Percentiles rank a stretch among this genome's conserved stretches.
phyloP scores from a whole-genome alignment of 30 jellyfish, hydroid and myxozoan species.

The Haliclystus octoradiatus region DNA sequence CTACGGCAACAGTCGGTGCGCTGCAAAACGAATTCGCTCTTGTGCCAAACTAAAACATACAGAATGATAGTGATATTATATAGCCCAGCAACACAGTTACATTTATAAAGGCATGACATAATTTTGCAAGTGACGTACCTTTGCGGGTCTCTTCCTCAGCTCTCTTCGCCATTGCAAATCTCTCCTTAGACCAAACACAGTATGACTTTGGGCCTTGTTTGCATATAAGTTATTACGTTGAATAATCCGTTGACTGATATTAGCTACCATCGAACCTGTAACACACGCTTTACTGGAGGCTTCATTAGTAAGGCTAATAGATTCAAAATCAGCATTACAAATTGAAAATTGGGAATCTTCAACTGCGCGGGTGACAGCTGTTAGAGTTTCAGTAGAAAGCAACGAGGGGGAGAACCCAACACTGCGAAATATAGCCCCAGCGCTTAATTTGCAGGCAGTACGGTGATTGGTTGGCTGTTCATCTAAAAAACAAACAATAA shows the following conservation, averaged over 20 bases:
- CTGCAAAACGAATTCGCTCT: constrained; percentile 50
- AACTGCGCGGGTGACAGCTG: too few species aligned
- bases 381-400: constrained; percentile 22
- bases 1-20: constrained; percentile 87
- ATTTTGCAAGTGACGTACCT: constrained; percentile 26
- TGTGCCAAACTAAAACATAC: constrained; percentile 51
- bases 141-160: constrained; percentile 56
- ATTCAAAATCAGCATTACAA: too few species aligned
- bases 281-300: too few species aligned
- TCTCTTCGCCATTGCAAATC: constrained; percentile 67
- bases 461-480: too few species aligned
- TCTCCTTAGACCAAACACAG: constrained; percentile 59
- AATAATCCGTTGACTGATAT: constrained; percentile 24
- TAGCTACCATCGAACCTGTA: constrained; percentile 64
- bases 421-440: constrained; percentile 39
- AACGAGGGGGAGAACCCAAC: constrained; percentile 76
- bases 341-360: too few species aligned
- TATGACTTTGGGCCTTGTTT: constrained; percentile 8
- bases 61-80: not conserved
- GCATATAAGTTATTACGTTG: constrained; percentile 30
- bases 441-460: too few species aligned
- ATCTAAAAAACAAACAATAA: too few species aligned
- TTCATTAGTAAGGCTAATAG: too few species aligned
- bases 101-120: too few species aligned
- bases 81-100: not conserved